Percentiles rank a stretch among this genome's conserved stretches.
Evolutionary conservation across 2,797 vertebrate species (phyloP).

Genomic region (Pangasius larnaudii): DNA sequence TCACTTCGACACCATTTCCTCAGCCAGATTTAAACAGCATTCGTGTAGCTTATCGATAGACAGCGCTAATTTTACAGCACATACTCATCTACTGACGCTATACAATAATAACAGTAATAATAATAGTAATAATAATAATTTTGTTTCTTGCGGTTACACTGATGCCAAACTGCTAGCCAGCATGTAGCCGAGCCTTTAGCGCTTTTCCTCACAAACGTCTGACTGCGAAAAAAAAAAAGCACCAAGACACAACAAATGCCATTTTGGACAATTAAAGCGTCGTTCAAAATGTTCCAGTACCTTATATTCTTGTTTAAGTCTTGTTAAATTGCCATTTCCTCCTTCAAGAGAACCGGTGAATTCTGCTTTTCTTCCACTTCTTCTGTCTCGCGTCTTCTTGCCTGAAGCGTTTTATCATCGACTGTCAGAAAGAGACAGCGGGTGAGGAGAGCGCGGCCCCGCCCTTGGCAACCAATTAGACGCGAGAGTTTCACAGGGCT

Average conservation of each 20-base stretch:
- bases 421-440: conserved; percentile 67
- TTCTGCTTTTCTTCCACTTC: conserved; percentile 64
- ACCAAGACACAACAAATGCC: neutral
- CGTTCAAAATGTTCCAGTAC: neutral
- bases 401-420: conserved; percentile 57
- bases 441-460: conserved; percentile 66
- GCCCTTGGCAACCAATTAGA: conserved; percentile 79
- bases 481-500: conserved; percentile 33
- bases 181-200: conserved; percentile 22
- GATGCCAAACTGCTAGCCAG: conserved; percentile 26
- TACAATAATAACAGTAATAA: no score
- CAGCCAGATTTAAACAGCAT: neutral
- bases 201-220: neutral
- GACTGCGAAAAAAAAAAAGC: neutral
- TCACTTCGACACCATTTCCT: conserved; percentile 19
- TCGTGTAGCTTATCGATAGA: neutral
- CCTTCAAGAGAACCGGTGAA: neutral
- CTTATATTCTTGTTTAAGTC: neutral
- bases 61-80: neutral
- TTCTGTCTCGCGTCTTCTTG: conserved; percentile 51
- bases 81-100: no score
- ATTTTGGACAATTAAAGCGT: neutral
- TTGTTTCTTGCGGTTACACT: neutral
- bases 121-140: neutral
- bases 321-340: conserved; percentile 67